phyloP scores from a whole-genome alignment of 2,113 vertebrate species.

The Pelecanoides urinatrix region DNA sequence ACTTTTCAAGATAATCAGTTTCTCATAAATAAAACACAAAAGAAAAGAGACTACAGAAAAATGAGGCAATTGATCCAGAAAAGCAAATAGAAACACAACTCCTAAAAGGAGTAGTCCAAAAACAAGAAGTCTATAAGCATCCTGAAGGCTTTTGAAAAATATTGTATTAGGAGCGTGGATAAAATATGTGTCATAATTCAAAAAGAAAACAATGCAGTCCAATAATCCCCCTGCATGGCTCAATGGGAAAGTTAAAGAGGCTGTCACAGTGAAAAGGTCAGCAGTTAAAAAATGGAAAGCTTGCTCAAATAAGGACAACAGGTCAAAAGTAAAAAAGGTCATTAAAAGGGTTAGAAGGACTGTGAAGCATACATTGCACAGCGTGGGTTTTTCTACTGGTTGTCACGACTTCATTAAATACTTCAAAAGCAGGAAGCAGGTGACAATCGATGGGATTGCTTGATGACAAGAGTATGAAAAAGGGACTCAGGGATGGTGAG shows the following conservation, averaged over 20 bases:
- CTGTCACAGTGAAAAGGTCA: not conserved
- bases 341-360: not conserved
- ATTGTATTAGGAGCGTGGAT: not conserved
- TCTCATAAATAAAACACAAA: not conserved
- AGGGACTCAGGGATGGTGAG: not conserved
- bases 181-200: not conserved
- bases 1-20: not conserved
- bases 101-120: not conserved
- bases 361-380: not conserved
- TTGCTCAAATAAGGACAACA: not conserved
- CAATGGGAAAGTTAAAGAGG: not conserved
- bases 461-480: not conserved
- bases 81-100: not conserved
- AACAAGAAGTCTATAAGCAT: not conserved
- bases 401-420: not conserved
- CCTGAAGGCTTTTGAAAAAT: not conserved
- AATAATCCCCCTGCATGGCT: not conserved
- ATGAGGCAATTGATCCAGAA: not conserved
- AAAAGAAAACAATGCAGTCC: conserved; percentile 14
- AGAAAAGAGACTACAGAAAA: not conserved
- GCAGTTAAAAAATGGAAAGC: not conserved
- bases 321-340: not conserved
- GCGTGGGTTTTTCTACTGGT: not conserved
- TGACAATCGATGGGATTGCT: not conserved
- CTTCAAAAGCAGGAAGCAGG: not conserved